Conservation (phyloP, 1,140 invertebrate genomes). For the Limonius californicus region DNA sequence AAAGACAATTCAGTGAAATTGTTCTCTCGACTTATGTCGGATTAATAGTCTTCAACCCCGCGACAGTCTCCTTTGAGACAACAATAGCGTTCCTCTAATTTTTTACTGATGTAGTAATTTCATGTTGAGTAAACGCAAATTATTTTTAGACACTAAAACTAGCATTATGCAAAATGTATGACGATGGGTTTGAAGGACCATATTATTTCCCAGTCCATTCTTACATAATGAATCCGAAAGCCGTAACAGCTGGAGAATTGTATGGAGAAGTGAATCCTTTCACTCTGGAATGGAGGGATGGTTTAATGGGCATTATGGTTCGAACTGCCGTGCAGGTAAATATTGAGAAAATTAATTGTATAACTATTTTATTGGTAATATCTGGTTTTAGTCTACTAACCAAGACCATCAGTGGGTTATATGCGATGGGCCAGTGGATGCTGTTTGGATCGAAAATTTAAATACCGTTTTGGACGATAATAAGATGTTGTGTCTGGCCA, state of each 20-base stretch:
- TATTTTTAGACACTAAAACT: conserved; percentile 67
- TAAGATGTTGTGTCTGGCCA: conserved; percentile 85
- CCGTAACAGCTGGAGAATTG: conserved; percentile 81
- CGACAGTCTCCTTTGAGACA: no score
- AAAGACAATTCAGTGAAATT: no score
- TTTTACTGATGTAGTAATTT: no score
- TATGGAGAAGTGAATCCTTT: conserved; percentile 83
- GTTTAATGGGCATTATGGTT: conserved; percentile 70
- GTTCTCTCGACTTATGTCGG: no score
- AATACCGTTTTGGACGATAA: conserved; percentile 93
- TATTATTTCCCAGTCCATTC: conserved; percentile 62
- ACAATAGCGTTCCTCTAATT: no score
- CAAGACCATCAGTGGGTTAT: conserved; percentile 78
- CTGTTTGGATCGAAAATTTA: conserved; percentile 94
- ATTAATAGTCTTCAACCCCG: no score
- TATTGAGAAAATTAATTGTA: no score
- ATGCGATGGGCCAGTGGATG: conserved; percentile 90
- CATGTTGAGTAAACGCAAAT: no score
- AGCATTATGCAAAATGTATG: conserved; percentile 59
- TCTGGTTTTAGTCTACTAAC: conserved; percentile 45
- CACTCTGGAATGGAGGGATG: conserved; percentile 88
- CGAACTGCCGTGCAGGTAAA: conserved; percentile 63
- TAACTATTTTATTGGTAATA: no score
- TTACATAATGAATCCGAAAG: conserved; percentile 82
- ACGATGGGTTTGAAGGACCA: conserved; percentile 52